These are phyloP conservation scores for Falco peregrinus DNA, from an alignment of 2,797 vertebrate species.

Conservation along the genomic window DNA sequence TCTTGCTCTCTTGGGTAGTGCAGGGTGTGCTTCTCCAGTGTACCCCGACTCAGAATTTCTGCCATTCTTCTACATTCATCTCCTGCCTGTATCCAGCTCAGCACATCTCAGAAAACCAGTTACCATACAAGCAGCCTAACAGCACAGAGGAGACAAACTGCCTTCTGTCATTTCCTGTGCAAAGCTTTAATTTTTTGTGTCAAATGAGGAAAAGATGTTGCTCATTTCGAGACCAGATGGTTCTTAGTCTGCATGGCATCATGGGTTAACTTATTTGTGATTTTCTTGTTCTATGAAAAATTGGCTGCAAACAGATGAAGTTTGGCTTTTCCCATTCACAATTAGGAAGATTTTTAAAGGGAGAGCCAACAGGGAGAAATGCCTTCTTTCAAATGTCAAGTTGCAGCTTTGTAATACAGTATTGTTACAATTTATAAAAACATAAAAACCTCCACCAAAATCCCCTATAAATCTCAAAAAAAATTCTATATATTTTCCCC, in stretches of 20 bases:
- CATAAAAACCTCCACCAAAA: not conserved
- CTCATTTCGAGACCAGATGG: not conserved
- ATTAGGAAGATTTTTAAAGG: not conserved
- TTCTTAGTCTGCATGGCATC: not conserved
- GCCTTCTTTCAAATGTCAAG: not conserved
- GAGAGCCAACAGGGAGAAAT: not conserved
- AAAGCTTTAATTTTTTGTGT: not conserved
- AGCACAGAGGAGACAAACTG: not conserved
- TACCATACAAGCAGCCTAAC: not conserved
- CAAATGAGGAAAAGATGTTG: not conserved
- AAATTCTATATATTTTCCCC: not conserved
- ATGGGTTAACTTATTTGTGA: not conserved
- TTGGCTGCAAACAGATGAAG: not conserved
- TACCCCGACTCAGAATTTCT: not conserved
- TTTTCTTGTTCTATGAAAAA: not conserved
- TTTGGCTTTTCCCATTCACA: not conserved
- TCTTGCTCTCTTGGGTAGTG: not conserved
- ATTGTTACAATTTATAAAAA: not conserved
- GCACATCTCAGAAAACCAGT: not conserved
- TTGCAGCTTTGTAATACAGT: not conserved
- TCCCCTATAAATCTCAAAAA: not conserved
- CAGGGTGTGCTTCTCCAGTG: accelerated
- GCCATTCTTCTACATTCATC: not conserved
- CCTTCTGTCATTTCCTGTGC: not conserved
- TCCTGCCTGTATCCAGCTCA: not conserved